Conservation (phyloP, 1,140 invertebrate genomes). For the Diploscapter pachys region DNA sequence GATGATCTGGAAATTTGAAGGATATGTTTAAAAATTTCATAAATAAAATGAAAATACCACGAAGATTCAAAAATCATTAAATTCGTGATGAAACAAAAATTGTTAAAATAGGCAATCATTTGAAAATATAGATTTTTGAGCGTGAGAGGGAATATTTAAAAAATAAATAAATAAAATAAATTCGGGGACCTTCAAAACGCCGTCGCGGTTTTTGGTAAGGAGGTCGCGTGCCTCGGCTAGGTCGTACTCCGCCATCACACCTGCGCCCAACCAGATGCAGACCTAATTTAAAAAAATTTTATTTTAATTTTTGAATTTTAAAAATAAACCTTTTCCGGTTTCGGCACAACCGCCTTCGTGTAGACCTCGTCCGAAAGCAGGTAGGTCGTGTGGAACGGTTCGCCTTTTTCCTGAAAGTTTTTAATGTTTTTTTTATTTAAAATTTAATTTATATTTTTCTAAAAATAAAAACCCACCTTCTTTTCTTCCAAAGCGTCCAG, state of each 20-base stretch:
- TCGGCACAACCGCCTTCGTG: slow-evolving; percentile 78
- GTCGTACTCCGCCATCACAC: slow-evolving; percentile 96
- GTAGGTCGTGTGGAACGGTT: slow-evolving; percentile 80
- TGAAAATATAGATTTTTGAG: too few species aligned
- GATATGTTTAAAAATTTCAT: slow-evolving; percentile 12
- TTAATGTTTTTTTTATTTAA: slow-evolving; percentile 42
- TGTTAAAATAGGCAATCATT: background rate
- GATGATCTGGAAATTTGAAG: slow-evolving; percentile 61
- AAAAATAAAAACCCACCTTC: slow-evolving; percentile 59
- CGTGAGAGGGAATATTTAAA: too few species aligned
- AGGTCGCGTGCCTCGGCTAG: slow-evolving; percentile 84
- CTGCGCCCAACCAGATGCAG: slow-evolving; percentile 89
- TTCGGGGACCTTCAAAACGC: slow-evolving; percentile 3
- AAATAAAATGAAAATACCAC: too few species aligned
- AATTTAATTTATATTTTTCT: slow-evolving; percentile 23
- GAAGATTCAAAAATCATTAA: background rate
- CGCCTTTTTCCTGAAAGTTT: slow-evolving; percentile 54
- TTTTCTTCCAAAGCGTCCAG: slow-evolving; percentile 80
- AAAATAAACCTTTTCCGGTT: slow-evolving; percentile 81
- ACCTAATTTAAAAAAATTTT: slow-evolving; percentile 9
- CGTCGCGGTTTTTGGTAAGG: slow-evolving; percentile 72
- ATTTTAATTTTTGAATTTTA: background rate
- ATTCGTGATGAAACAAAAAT: background rate
- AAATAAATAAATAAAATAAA: too few species aligned
- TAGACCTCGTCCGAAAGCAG: slow-evolving; percentile 91